Evolutionary conservation across 2,888 invertebrate genomes (phyloP), one percentile per base, ranked within the genome.

Genomic region (Callyntrura sp.): DNA sequence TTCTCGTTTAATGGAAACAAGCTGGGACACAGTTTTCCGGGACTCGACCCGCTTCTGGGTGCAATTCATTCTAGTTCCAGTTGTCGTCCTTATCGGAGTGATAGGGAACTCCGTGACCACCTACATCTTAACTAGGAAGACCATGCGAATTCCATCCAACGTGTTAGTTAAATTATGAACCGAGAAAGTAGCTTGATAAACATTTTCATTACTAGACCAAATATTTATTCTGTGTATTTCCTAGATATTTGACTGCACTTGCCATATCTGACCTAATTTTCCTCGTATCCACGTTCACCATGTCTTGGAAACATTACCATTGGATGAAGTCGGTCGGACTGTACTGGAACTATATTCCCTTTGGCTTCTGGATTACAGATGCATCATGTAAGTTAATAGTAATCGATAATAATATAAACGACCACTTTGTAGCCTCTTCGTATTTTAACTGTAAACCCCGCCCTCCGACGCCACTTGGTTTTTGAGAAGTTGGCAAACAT

Each of bases 141-240:
- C 96, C 79, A 97, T 97, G 97, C 95, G 96, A 93, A 96, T 96
- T 91, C 97, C 97, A 57, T 97, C 97, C 89, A 97, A 97, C 92
- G 92, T 93, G 92, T 93, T n/a, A n/a, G n/a, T n/a, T n/a, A n/a
- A n/a, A n/a, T n/a, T n/a, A n/a, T n/a, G n/a, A n/a, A n/a, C n/a
- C n/a, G n/a, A n/a, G n/a, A n/a, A 91, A 91, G 92, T 91, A 23
- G 60, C 14, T 17, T 43, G 11, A 17, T 76, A 6, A 45, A 3
- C 9, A 48, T 20, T 48, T 20, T 5, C 17, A 45, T 76, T 17
- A 11, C 12, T 11, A 55, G 14, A 55, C 11, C 55, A 11, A 55
- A 55, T 55, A 55, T 55, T 9, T 3, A 14, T 55, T 55, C 2
- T 9, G 55, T n/a, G n/a, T n/a, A n/a, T n/a, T n/a, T n/a, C n/a